Conservation (phyloP, 2,888 invertebrate genomes). For the Eurois occulta region DNA sequence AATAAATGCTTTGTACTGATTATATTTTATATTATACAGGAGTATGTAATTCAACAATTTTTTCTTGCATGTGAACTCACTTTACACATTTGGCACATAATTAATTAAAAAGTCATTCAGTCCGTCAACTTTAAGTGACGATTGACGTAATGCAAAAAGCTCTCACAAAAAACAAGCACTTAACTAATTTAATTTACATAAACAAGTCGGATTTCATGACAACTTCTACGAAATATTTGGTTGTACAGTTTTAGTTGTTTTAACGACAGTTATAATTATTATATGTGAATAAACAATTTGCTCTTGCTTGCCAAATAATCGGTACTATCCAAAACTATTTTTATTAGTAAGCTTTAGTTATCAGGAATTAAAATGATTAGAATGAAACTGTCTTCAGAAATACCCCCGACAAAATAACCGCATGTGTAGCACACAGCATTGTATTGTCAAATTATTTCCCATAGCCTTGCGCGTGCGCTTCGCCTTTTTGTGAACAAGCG, state of each 20-base stretch:
- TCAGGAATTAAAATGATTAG: too few species aligned
- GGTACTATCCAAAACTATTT: background rate
- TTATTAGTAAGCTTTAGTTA: too few species aligned
- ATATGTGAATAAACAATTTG: background rate
- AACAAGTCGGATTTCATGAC: background rate
- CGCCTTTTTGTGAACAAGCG: slow-evolving; percentile 74
- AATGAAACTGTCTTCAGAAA: slow-evolving; percentile 52
- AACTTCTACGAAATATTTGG: background rate
- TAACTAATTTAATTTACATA: background rate
- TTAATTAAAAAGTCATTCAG: background rate
- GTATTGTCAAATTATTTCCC: slow-evolving; percentile 77
- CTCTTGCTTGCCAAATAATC: background rate
- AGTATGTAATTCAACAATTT: background rate
- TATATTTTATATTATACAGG: too few species aligned
- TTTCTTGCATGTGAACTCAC: background rate
- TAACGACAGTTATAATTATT: background rate
- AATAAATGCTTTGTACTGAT: too few species aligned
- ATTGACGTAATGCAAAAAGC: background rate
- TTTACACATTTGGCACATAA: background rate
- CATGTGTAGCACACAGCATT: slow-evolving; percentile 67
- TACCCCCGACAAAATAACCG: slow-evolving; percentile 56
- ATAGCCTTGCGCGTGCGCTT: slow-evolving; percentile 79
- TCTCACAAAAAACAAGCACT: too few species aligned
- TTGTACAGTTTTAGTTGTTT: background rate
- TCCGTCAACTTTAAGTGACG: background rate